A percentile compares a stretch with the other conserved stretches of the same genome.
Evolutionary conservation across 2,113 vertebrate species (phyloP).

Genomic region (Polypterus bichir): DNA sequence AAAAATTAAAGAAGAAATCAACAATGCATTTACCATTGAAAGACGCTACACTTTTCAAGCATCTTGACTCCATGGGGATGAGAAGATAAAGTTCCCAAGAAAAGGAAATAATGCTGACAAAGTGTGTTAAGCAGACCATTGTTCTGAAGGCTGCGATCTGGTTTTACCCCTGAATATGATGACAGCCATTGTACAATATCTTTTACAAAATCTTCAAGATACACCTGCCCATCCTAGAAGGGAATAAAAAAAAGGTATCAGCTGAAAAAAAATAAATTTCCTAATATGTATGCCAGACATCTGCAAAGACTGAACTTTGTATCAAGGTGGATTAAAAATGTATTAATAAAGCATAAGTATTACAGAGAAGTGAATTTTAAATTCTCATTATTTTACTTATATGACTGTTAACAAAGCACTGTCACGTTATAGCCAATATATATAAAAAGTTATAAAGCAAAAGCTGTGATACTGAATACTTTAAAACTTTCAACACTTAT

Average conservation of each 20-base stretch:
- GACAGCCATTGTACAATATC: slow-evolving; percentile 91
- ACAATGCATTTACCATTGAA: slow-evolving; percentile 73
- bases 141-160: slow-evolving; percentile 83
- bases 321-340: not conserved
- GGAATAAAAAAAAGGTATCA: slow-evolving; percentile 3
- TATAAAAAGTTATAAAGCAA: too few species aligned
- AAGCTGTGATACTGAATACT: too few species aligned
- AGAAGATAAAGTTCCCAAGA: slow-evolving; percentile 90
- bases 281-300: not conserved
- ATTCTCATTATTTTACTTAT: too few species aligned
- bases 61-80: slow-evolving; percentile 90
- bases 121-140: slow-evolving; percentile 87
- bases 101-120: slow-evolving; percentile 95
- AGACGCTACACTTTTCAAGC: slow-evolving; percentile 93
- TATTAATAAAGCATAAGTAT: too few species aligned
- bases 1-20: too few species aligned
- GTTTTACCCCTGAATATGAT: slow-evolving; percentile 75
- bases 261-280: not conserved
- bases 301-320: not conserved
- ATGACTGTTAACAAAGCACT: too few species aligned
- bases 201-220: slow-evolving; percentile 85
- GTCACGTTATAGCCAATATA: too few species aligned
- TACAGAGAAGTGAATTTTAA: too few species aligned
- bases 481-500: too few species aligned
- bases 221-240: slow-evolving; percentile 78